Conservation (phyloP, 2,888 invertebrate genomes). For the Drosophila lacicola region DNA sequence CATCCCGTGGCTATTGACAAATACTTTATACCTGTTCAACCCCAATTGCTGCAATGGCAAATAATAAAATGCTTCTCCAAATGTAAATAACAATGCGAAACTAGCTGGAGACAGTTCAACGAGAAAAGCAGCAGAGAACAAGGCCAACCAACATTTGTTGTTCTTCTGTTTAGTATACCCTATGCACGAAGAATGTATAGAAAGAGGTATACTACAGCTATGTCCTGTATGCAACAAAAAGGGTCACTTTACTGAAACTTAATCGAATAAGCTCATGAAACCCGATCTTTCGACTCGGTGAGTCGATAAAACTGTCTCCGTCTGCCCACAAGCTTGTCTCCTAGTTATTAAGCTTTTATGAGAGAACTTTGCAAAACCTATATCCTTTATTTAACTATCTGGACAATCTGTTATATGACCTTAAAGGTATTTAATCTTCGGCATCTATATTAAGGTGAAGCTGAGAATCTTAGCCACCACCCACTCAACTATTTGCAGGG, state of each 20-base stretch:
- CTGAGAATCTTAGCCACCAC: neutral
- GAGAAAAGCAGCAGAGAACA: conserved; percentile 16
- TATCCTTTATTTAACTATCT: too few relatives aligned
- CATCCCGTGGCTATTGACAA: conserved; percentile 57
- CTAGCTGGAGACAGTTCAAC: conserved; percentile 37
- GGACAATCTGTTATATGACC: too few relatives aligned
- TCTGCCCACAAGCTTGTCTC: too few relatives aligned
- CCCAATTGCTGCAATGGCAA: conserved; percentile 62
- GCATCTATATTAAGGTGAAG: neutral
- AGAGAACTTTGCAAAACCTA: too few relatives aligned
- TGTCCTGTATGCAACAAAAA: too few relatives aligned
- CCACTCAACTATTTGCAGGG: neutral
- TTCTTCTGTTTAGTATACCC: conserved; percentile 17
- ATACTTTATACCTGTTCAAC: conserved; percentile 48
- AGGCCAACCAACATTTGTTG: conserved; percentile 29
- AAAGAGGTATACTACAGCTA: neutral
- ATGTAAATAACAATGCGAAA: conserved; percentile 70
- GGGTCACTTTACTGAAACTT: too few relatives aligned
- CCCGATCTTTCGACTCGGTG: too few relatives aligned
- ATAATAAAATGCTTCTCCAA: conserved; percentile 70
- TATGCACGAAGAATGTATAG: neutral
- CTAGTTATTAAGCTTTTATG: too few relatives aligned
- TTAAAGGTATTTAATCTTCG: too few relatives aligned
- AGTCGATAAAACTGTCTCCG: too few relatives aligned
- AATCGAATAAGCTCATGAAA: too few relatives aligned